Evolutionary conservation across 2,888 invertebrate genomes (phyloP), one percentile per base, ranked within the genome.

Genomic region (Leptopilina syphax): DNA sequence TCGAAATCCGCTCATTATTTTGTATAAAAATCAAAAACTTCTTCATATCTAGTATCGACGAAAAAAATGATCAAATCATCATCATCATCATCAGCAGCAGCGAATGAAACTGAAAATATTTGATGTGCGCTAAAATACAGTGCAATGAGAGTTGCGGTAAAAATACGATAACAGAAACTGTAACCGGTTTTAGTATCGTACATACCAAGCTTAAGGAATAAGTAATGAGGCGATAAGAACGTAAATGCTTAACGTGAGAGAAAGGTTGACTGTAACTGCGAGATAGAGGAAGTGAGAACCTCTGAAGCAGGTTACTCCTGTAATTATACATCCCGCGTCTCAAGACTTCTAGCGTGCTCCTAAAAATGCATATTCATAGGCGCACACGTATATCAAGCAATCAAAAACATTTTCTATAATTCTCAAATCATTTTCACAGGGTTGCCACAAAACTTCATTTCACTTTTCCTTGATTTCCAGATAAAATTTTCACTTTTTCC

Each of bases 291-390:
- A 70, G 70, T 54, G 73, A 57, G 73, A 57, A 73, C 73, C 73
- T 34, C 54, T 73, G 54, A 57, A 57, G 73, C 73, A 73, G n/a
- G 73, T 63, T 70, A 84, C 87, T 84, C 88, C 87, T 87, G 83
- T 78, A 85, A 86, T 87, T 84, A 85, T 86, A 82, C 85, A 84
- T 84, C 84, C 83, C 79, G 78, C 81, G 57, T 3, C 76, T 80
- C 54, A 65, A 34, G 65, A 34, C 70, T 80, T 77, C 82, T 68
- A 81, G 77, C 84, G 80, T 79, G 86, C 83, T 70, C 80, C 79
- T 63, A 79, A 70, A 81, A 83, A 85, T 87, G 87, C 87, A 87
- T 86, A 86, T 86, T 86, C 84, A 83, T 85, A 88, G 88, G 88
- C 84, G 87, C 83, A 65, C 44, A 34, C 8, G 44, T 8, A 8